These are phyloP conservation scores for Bombus consobrinus DNA, from an alignment of 1,140 invertebrate genomes.

Conservation along the genomic window DNA sequence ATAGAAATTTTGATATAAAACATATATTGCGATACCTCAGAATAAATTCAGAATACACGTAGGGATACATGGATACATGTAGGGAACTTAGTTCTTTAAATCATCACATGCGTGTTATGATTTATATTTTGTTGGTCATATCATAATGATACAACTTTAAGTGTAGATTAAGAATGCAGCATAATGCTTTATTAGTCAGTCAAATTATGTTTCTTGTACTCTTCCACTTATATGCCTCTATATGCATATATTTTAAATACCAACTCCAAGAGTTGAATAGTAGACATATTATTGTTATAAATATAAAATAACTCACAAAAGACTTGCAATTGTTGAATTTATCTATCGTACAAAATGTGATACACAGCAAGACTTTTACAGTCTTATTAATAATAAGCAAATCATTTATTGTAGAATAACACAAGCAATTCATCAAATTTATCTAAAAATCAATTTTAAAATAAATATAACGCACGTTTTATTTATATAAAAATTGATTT, in stretches of 20 bases:
- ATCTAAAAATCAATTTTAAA: background rate
- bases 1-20: conserved; percentile 42
- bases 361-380: conserved; percentile 55
- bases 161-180: background rate
- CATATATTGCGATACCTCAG: conserved; percentile 4
- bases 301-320: conserved; percentile 50
- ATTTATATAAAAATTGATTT: background rate
- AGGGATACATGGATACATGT: background rate
- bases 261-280: conserved; percentile 61
- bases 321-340: conserved; percentile 46
- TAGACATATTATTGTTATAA: conserved; percentile 48
- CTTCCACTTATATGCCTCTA: conserved; percentile 48
- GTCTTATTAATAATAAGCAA: conserved; percentile 46
- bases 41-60: background rate
- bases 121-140: conserved; percentile 45
- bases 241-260: conserved; percentile 30
- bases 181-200: conserved; percentile 2
- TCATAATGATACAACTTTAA: conserved; percentile 1
- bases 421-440: conserved; percentile 30
- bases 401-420: conserved; percentile 61
- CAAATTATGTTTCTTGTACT: conserved; percentile 17
- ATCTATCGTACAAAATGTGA: conserved; percentile 57
- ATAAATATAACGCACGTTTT: background rate
- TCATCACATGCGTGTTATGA: conserved; percentile 45
- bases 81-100: conserved; percentile 15